These are phyloP conservation scores for Diphyllodes magnificus DNA, from an alignment of 2,113 vertebrate species.

Conservation along the genomic window DNA sequence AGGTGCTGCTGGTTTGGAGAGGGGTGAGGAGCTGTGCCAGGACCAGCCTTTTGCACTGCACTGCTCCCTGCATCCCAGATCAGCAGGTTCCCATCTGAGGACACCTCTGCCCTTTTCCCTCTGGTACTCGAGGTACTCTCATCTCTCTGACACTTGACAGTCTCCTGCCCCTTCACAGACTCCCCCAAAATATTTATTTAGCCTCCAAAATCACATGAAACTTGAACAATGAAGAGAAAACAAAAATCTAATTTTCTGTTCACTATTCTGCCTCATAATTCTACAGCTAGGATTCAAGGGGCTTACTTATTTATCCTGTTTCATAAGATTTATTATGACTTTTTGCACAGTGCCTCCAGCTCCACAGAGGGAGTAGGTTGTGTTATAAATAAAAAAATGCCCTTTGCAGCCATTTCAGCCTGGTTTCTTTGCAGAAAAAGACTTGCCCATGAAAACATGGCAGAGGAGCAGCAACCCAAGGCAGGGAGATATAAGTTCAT, in stretches of 20 bases:
- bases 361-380: background rate
- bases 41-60: background rate
- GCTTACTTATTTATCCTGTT: background rate
- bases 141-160: background rate
- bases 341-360: background rate
- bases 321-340: background rate
- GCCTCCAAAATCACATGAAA: background rate
- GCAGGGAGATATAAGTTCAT: background rate
- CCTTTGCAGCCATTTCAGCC: background rate
- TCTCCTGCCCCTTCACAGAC: background rate
- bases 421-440: background rate
- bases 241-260: background rate
- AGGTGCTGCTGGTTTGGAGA: background rate
- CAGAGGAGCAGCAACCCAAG: background rate
- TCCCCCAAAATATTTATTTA: background rate
- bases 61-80: accelerated
- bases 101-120: background rate
- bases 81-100: background rate
- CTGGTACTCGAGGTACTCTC: accelerated
- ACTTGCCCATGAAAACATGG: background rate
- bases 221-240: background rate
- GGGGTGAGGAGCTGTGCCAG: background rate
- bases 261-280: background rate
- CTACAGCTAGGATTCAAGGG: background rate
- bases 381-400: background rate